Percentiles rank a stretch among this genome's conserved stretches.
Evolutionary conservation across 2,888 invertebrate species (phyloP).

Genomic region (Cephus pygmeus): DNA sequence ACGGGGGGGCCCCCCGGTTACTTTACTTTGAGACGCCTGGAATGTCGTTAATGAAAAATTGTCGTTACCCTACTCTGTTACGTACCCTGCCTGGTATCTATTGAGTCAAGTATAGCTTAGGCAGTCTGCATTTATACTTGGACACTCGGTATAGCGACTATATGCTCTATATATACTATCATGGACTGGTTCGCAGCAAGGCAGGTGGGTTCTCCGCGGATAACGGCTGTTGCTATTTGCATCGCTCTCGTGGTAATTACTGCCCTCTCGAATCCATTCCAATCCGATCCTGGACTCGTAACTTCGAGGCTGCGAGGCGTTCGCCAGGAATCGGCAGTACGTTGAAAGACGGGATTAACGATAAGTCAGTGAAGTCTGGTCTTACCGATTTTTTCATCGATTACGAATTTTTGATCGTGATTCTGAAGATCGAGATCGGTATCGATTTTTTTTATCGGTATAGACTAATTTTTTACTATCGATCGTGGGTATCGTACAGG

Average conservation of each 20-base stretch:
- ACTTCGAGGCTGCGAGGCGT: not conserved
- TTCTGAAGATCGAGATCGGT: too few species aligned
- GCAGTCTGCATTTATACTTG: not conserved
- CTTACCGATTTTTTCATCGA: not conserved
- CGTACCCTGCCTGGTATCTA: not conserved
- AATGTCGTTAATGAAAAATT: conserved; percentile 24
- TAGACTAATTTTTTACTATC: not conserved
- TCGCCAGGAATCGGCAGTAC: not conserved
- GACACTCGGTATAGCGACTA: not conserved
- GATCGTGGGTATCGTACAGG: not conserved
- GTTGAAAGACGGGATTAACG: not conserved
- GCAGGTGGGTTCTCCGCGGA: conserved; percentile 44
- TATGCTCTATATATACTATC: conserved; percentile 21
- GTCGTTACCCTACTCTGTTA: not conserved
- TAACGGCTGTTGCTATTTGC: conserved; percentile 49
- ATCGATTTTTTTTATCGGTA: not conserved
- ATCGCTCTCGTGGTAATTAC: conserved; percentile 44
- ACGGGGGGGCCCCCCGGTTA: not conserved
- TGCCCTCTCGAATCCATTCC: conserved; percentile 39
- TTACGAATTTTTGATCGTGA: not conserved
- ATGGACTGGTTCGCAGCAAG: conserved; percentile 28
- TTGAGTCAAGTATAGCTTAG: not conserved
- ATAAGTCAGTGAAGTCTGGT: not conserved
- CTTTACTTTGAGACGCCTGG: conserved; percentile 24
- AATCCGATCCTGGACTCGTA: not conserved